Evolutionary conservation across 2,888 invertebrate species (phyloP), one percentile per base, ranked within the genome.

Genomic region (Lithophane leautieri): DNA sequence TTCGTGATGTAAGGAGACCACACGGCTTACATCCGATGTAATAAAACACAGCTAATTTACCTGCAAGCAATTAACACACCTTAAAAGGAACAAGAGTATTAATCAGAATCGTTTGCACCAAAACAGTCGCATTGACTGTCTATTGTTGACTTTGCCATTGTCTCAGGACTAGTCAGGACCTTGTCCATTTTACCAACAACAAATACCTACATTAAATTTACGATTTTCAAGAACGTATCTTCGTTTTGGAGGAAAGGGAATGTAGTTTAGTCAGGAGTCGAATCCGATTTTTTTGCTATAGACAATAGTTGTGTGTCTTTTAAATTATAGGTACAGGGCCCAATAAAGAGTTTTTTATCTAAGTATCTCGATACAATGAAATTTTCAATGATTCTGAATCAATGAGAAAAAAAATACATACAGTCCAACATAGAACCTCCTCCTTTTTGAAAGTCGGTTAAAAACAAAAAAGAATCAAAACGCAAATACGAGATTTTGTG

Each of bases 121-220:
- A 88, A 89, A 84, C 66, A 78, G 84, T 70, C 56, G 62, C n/a
- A 66, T 79, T 83, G 70, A 89, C 80, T 78, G 80, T 63, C 87
- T 75, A 89, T 90, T 90, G 90, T 90, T 73, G 44, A n/a, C 42
- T 47, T 47, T n/a, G 12, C 66, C 62, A 84, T 87, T 85, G 90
- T 86, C 34, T 79, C 28, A 2, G 25, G 68, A 16, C 52, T 34
- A 16, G 14, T 11, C 28, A 16, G 7, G 54, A 75, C 85, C 85
- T 84, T 88, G 86, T 84, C 69, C 65, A 79, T 84, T 82, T 84
- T 74, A 60, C 28, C 60, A 52, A 28, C 60, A 52, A 28, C 28
- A 42, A 1, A 9, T 19, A 56, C 34, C 34, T 34, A n/a, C 12
- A 65, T 47, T 65, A 16, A n/a, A 50, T 54, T 50, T 52, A 54